Evolutionary conservation across 37 sponge, comb jelly and placozoan species (phyloP), one percentile per base, ranked within the genome.

Genomic region (Hormiphora californensis): DNA sequence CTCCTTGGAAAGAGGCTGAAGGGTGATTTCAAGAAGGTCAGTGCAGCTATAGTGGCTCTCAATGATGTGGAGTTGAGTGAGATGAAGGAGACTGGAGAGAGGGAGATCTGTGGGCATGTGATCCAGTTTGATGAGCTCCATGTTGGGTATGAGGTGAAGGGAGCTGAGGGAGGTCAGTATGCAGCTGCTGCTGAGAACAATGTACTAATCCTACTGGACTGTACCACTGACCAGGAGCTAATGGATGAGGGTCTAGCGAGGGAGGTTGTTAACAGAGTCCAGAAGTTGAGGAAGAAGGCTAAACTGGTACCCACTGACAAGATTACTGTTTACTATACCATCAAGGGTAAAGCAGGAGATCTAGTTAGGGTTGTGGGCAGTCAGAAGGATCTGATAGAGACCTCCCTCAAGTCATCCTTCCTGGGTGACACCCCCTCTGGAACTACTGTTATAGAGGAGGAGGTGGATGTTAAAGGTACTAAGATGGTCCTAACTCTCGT

Each of bases 181-280:
- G 86, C 44, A 23, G 90, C 93, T 33, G 54, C 86, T 12, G 90
- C 92, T 12, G 87, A 91, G 54, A 89, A 86, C 37, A 28, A 92
- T 63, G 89, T 97, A 31, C 89, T 97, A 51, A 94, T 97, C 5
- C 88, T 97, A 23, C 68, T 97, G 85, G 91, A 94, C 86, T 69
- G 87, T 35, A 92, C 94, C 1, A 92, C 92, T 31, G 89, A 89
- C 17, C 90, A 91, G 85, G 90, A 90, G 46, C 92, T 97, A 92
- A 27, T 97, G 61, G 91, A 93, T 15, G 98, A 97, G 87, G 98
- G 98, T 0, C 85, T 92, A 19, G 91, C 95, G 1, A 86, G 98
- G 37, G 98, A 94, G 85, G 93, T 94, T 39, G 87, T 94, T 55
- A 97, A 97, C 91, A 92, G 91, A 51, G 91, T 97, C 33, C 98